Base-by-base conservation (phyloP, 2,113 vertebrate genomes). In the Ptychochromis oligacanthus region DNA sequence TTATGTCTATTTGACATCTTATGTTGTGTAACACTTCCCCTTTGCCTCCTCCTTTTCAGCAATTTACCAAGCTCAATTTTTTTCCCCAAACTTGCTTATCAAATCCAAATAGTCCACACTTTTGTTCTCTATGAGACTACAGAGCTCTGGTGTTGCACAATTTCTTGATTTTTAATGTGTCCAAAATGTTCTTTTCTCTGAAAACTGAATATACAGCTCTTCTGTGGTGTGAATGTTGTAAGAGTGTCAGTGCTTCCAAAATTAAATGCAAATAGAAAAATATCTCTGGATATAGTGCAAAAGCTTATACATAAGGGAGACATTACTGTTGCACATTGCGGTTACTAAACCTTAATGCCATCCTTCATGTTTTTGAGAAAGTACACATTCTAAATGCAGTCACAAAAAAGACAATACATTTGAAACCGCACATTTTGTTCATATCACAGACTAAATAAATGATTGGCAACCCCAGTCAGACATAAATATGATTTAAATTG, bases 401-500 rank as follows among this genome's bases (percentile, higher is more conserved):
- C 11, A 43, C 52, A 2, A 10, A 36, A 46, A 52, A 67, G 22
- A 87, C 38, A 82, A 60, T 46, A 56, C 24, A 78, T 81, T 20
- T 36, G 12, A 81, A 87, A 77, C 56, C 75, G 67, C 10, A 60
- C 36, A 31, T 46, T 52, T 61, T 61, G 49, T 76, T 40, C 57
- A 76, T 38, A 40, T 72, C 34, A 67, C 65, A 59, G 43, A 74
- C 55, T 58, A 31, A 77, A 61, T 72, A 55, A 79, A 84, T 76
- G 52, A 84, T 34, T 81, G 86, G 61, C 84, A 87, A 58, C n/a
- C 67, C 75, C n/a, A 64, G 61, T 83, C 83, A 80, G 14, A 62
- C 77, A 56, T 61, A 56, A 46, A 87, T 59, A 58, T 88, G 85
- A 92, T 85, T 87, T 70, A 78, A 89, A 91, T 85, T 75, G 49